Evolutionary conservation across 2,888 invertebrate species (phyloP), one percentile per base, ranked within the genome.

Genomic region (Bombyx huttoni): DNA sequence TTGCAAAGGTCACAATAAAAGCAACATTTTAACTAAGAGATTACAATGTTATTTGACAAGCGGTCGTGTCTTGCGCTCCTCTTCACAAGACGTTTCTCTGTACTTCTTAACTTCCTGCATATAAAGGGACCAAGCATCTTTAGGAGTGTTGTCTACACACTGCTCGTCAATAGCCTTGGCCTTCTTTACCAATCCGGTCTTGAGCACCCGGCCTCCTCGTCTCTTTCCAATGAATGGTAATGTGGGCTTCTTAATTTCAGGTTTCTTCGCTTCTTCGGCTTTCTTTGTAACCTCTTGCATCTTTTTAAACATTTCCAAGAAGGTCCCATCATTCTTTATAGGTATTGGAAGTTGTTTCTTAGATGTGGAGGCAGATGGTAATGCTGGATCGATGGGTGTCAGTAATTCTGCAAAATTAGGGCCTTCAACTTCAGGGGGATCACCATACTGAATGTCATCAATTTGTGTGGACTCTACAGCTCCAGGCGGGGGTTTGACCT

Each of bases 51-150:
- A 97, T 92, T 97, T 97, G 56, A 97, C 96, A 57, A 98, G 91
- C 8, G 97, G 96, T 64, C 97, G 91, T 49, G 96, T 96, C 81
- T 96, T 97, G 59, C 94, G 91, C 73, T 97, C 97, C 65, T 96
- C 96, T 78, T 97, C 96, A 78, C 97, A 97, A 57, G 96, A 96
- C 52, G 96, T 94, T 77, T 96, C 96, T 72, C 96, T 94, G 75
- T 97, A 98, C 71, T 95, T 94, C 72, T 96, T 94, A 13, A 98
- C 97, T 90, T 97, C 98, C 56, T 95, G 95, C 92, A 97, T 93
- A 74, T 98, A 98, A 34, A 96, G 90, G 0, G 96, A 94, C 97
- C 97, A 97, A 12, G 97, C 96, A 80, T 97, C 97, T 71, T 94
- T 95, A 0, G 93, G 92, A 14, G 91, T 89, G 49, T 87, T 89